phyloP scores from a whole-genome alignment of 2,888 invertebrate species.

The Julus scanicus region DNA sequence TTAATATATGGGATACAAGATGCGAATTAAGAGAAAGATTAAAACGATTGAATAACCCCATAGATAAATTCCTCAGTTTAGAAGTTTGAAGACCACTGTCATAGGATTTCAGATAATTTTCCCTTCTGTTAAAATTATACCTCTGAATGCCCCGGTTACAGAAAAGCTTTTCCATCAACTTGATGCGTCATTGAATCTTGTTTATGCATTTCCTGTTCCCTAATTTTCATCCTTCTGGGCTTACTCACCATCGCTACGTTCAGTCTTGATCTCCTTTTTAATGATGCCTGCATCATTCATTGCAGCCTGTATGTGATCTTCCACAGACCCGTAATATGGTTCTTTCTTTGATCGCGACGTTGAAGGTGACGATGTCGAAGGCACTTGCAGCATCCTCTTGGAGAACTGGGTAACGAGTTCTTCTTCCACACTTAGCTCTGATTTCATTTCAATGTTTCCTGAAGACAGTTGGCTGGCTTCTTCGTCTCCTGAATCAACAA shows the following conservation, averaged over 20 bases:
- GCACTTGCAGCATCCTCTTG: constrained; percentile 71
- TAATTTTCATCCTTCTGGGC: too few relatives aligned
- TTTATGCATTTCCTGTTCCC: too few relatives aligned
- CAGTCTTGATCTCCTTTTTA: background rate
- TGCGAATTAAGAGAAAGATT: too few relatives aligned
- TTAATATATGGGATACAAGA: too few relatives aligned
- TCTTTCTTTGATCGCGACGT: constrained; percentile 44
- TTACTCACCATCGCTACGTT: background rate
- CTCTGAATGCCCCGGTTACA: too few relatives aligned
- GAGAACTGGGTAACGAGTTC: constrained; percentile 72
- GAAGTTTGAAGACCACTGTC: too few relatives aligned
- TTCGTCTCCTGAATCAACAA: constrained; percentile 80
- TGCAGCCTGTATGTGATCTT: constrained; percentile 62
- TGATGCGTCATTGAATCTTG: too few relatives aligned
- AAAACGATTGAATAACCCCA: too few relatives aligned
- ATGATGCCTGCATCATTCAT: constrained; percentile 54
- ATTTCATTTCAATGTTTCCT: constrained; percentile 63
- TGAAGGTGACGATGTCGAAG: background rate
- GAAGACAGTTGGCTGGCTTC: constrained; percentile 75
- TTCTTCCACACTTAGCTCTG: background rate
- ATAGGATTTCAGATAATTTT: too few relatives aligned
- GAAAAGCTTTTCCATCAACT: too few relatives aligned
- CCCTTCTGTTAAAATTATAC: too few relatives aligned
- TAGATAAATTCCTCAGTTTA: too few relatives aligned
- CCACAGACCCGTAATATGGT: background rate